phyloP scores from a whole-genome alignment of 1,140 invertebrate genomes.

The Berghia stephanieae region DNA sequence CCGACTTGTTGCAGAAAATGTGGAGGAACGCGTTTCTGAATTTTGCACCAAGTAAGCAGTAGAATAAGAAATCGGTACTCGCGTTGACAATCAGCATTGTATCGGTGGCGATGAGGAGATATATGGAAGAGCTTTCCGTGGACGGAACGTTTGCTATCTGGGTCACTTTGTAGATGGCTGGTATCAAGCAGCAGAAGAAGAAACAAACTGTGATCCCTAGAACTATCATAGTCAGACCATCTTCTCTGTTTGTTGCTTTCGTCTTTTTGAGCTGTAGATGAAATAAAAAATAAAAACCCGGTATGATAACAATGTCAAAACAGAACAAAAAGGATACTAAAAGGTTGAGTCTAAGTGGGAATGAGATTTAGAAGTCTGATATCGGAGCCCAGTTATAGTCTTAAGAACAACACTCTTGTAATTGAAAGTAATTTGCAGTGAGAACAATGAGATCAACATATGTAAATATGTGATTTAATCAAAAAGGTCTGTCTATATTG shows the following conservation, averaged over 20 bases:
- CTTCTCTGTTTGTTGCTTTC: constrained; percentile 18
- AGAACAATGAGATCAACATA: too few species aligned
- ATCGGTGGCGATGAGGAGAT: constrained; percentile 77
- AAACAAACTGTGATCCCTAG: constrained; percentile 40
- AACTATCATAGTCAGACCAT: constrained; percentile 36
- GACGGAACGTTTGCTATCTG: constrained; percentile 23
- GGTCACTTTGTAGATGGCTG: constrained; percentile 35
- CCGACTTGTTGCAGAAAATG: constrained; percentile 75
- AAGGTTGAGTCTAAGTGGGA: too few species aligned
- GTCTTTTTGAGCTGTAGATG: constrained; percentile 12
- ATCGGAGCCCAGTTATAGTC: too few species aligned
- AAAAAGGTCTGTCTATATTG: too few species aligned
- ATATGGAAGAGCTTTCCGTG: constrained; percentile 3
- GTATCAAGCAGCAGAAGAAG: constrained; percentile 39
- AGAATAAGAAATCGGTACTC: constrained; percentile 77
- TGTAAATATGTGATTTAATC: too few species aligned
- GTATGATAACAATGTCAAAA: too few species aligned
- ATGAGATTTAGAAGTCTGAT: too few species aligned
- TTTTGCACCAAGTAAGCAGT: constrained; percentile 91
- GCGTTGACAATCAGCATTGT: constrained; percentile 75
- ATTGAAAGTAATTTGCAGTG: too few species aligned
- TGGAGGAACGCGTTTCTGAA: constrained; percentile 88
- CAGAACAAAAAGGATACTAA: too few species aligned
- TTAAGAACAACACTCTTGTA: too few species aligned
- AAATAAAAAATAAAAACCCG: too few species aligned